These are phyloP conservation scores for Eriocheir sinensis DNA, from an alignment of 1,140 invertebrate species.

Conservation along the genomic window DNA sequence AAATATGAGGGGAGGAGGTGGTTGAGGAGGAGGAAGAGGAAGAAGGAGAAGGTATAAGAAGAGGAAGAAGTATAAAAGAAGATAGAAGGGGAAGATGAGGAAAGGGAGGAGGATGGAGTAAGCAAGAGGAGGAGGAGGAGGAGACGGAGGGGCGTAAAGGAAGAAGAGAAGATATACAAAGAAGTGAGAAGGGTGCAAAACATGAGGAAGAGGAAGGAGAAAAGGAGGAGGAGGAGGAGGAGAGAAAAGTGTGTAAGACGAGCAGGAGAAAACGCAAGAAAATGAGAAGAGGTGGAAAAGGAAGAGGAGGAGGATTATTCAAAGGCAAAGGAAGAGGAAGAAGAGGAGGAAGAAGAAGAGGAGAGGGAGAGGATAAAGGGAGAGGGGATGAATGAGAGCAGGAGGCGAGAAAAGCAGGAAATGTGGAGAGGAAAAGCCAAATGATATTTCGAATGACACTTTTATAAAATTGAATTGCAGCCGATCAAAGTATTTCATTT, in stretches of 20 bases:
- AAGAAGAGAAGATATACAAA: too few relatives aligned
- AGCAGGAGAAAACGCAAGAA: too few relatives aligned
- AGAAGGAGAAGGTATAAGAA: neutral
- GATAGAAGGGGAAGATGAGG: too few relatives aligned
- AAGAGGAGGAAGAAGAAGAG: too few relatives aligned
- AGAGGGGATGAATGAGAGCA: too few relatives aligned
- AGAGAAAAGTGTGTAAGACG: too few relatives aligned
- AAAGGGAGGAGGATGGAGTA: neutral
- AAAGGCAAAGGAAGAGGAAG: too few relatives aligned
- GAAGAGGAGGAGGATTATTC: too few relatives aligned
- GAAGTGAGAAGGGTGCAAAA: too few relatives aligned
- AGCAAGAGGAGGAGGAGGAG: neutral
- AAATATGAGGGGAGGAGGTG: neutral
- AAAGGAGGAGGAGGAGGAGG: neutral
- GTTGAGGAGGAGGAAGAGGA: neutral
- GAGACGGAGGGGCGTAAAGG: too few relatives aligned
- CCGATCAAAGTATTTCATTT: constrained; percentile 16
- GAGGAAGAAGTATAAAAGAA: too few relatives aligned
- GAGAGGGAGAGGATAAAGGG: neutral
- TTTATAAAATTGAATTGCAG: constrained; percentile 14
- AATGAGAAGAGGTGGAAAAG: neutral
- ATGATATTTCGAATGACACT: constrained; percentile 25
- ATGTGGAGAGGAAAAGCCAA: constrained; percentile 12
- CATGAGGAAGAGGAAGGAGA: too few relatives aligned
- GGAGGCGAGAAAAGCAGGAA: neutral